A percentile compares a stretch with the other conserved stretches of the same genome.
Conservation (phyloP, 1,140 invertebrate genomes). For the Drosophila orosa region DNA sequence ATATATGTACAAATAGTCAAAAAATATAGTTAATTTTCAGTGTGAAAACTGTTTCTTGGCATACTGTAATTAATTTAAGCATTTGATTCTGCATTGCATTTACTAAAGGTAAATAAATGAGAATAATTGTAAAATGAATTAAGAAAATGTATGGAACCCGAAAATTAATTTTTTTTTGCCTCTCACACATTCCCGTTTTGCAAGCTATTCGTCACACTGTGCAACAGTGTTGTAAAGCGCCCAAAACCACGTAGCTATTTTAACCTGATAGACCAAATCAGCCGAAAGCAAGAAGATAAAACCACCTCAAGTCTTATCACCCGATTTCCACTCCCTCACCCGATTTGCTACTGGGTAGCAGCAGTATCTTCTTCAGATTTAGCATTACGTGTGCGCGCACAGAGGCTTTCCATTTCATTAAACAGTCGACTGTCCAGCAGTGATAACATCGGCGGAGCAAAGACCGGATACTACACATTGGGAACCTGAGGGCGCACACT, state of each 20-base stretch:
- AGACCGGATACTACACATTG: slow-evolving; percentile 29
- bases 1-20: too few relatives aligned
- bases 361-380: slow-evolving; percentile 19
- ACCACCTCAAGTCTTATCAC: slow-evolving; percentile 28
- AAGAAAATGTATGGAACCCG: neutral
- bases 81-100: too few relatives aligned
- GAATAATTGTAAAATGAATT: too few relatives aligned
- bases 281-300: slow-evolving; percentile 14
- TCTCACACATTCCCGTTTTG: neutral
- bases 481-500: slow-evolving; percentile 27
- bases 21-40: too few relatives aligned
- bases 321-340: slow-evolving; percentile 21
- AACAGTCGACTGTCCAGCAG: slow-evolving; percentile 20
- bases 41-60: too few relatives aligned
- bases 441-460: slow-evolving; percentile 49
- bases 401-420: slow-evolving; percentile 64
- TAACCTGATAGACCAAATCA: slow-evolving; percentile 10
- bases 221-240: slow-evolving; percentile 18
- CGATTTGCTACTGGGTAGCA: slow-evolving; percentile 29
- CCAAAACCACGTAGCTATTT: slow-evolving; percentile 18
- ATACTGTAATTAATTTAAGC: too few relatives aligned
- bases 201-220: neutral
- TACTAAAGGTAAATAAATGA: too few relatives aligned
- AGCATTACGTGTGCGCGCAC: slow-evolving; percentile 57
- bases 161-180: neutral